Evolutionary conservation across 1,140 invertebrate species (phyloP).

Genomic region (Trichoplusia ni): DNA sequence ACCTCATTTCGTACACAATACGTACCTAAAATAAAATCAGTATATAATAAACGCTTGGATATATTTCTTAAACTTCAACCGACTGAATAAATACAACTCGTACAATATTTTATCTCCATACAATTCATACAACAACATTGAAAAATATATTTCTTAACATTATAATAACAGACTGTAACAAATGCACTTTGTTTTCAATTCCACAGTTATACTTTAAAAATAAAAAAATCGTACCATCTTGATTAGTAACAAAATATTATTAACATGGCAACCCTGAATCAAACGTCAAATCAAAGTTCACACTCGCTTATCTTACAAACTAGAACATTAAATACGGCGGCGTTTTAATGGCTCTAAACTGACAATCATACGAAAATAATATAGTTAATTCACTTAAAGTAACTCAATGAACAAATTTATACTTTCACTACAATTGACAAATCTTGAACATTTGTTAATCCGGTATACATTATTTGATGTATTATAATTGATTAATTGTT

Average conservation of each 20-base stretch:
- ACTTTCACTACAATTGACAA: not conserved
- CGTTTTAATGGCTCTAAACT: not conserved
- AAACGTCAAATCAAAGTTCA: conserved; percentile 35
- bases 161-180: conserved; percentile 62
- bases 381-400: not conserved
- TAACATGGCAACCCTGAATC: conserved; percentile 63
- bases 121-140: conserved; percentile 55
- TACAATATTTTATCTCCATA: conserved; percentile 18
- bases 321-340: conserved; percentile 5
- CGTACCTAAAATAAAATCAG: conserved; percentile 31
- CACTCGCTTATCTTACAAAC: conserved; percentile 6
- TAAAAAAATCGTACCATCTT: conserved; percentile 47
- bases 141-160: conserved; percentile 58
- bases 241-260: conserved; percentile 49
- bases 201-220: conserved; percentile 44
- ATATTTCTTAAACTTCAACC: conserved; percentile 26
- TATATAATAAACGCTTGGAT: conserved; percentile 33
- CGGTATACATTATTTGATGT: too few species aligned
- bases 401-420: not conserved
- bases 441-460: too few species aligned
- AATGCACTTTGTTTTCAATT: conserved; percentile 66
- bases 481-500: too few species aligned
- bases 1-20: conserved; percentile 11
- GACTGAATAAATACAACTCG: conserved; percentile 50
- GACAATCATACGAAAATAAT: not conserved